phyloP scores from a whole-genome alignment of 2,797 vertebrate species.

The Phyllotis vaccarum region DNA sequence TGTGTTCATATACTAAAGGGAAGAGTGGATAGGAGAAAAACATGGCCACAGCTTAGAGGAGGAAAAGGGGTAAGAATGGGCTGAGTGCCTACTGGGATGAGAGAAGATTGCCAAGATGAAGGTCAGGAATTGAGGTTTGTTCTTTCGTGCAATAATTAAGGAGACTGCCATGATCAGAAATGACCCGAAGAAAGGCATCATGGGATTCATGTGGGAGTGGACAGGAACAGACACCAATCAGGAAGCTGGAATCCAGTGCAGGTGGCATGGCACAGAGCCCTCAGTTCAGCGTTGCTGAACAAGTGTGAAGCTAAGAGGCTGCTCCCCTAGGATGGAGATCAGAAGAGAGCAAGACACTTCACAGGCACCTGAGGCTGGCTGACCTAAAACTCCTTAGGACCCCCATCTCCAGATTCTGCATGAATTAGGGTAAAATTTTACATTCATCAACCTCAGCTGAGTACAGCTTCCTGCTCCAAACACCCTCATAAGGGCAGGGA shows the following conservation, averaged over 20 bases:
- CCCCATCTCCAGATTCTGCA: not conserved
- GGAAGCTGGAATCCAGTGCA: not conserved
- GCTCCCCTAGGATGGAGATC: not conserved
- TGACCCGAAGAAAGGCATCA: not conserved
- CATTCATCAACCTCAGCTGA: not conserved
- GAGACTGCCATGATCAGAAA: not conserved
- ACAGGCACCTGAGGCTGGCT: not conserved
- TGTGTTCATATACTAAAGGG: not conserved
- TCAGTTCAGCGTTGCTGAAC: not conserved
- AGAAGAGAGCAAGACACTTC: not conserved
- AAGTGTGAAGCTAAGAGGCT: not conserved
- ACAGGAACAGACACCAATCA: not conserved
- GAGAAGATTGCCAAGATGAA: not conserved
- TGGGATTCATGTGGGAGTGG: rapidly evolving
- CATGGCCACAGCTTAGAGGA: not conserved
- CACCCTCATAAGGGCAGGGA: not conserved
- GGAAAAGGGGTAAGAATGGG: not conserved
- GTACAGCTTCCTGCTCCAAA: not conserved
- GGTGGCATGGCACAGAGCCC: not conserved
- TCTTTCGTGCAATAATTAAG: slow-evolving; percentile 43
- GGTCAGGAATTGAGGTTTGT: not conserved
- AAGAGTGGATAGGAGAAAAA: not conserved
- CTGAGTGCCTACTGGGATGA: not conserved
- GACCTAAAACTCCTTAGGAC: slow-evolving; percentile 1
- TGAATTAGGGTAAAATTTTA: not conserved